These are phyloP conservation scores for Euura saliciscinereae DNA, from an alignment of 1,140 invertebrate genomes.

Conservation along the genomic window DNA sequence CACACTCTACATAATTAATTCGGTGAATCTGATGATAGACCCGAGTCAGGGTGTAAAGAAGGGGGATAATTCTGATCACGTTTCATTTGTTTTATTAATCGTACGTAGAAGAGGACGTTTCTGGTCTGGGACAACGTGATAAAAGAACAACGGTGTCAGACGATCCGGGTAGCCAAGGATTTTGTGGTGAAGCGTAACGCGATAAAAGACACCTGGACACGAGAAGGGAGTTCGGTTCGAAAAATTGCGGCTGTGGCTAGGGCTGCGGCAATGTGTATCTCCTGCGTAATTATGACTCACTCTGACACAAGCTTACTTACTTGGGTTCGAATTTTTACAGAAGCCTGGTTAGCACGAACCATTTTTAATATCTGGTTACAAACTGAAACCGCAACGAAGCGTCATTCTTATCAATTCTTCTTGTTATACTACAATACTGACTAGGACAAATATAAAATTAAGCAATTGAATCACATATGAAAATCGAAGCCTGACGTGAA, in stretches of 20 bases:
- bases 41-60: too few relatives aligned
- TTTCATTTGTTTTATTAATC: too few relatives aligned
- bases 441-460: too few relatives aligned
- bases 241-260: not conserved
- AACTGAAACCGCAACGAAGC: not conserved
- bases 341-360: not conserved
- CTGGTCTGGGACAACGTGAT: not conserved
- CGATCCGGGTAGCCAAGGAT: constrained; percentile 1
- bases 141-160: not conserved
- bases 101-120: not conserved
- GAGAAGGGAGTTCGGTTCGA: not conserved
- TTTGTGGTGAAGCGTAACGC: not conserved
- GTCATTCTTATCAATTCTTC: not conserved
- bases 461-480: too few relatives aligned
- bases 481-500: too few relatives aligned
- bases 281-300: not conserved
- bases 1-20: too few relatives aligned
- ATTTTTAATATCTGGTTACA: not conserved
- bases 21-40: too few relatives aligned
- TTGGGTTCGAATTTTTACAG: not conserved
- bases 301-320: not conserved
- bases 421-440: too few relatives aligned
- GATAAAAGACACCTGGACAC: not conserved
- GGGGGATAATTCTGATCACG: too few relatives aligned
- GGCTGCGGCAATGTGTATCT: not conserved